Evolutionary conservation across 2,797 vertebrate genomes (phyloP).

Genomic region (Staurois parvus): DNA sequence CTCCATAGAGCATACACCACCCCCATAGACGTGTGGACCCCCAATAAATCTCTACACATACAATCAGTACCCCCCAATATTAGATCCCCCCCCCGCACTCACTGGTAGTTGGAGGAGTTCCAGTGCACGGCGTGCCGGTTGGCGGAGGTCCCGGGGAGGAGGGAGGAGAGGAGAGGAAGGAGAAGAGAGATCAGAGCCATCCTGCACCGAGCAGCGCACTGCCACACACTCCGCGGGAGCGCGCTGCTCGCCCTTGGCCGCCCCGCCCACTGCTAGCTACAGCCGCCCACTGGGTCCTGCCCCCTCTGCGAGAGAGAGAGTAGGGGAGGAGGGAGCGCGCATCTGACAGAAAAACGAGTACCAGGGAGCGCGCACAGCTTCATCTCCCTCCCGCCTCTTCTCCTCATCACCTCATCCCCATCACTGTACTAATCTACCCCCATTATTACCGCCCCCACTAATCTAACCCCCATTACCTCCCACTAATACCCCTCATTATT

Average conservation of each 20-base stretch:
- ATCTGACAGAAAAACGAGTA: too few relatives aligned
- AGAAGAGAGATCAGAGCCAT: constrained; percentile 72
- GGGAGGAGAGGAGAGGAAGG: constrained; percentile 72
- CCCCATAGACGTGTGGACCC: not conserved
- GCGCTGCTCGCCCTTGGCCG: constrained; percentile 1
- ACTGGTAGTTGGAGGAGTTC: constrained; percentile 97
- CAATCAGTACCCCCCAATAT: not conserved
- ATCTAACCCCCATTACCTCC: too few relatives aligned
- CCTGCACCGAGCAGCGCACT: constrained; percentile 64
- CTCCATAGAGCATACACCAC: too few relatives aligned
- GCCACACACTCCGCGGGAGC: constrained; percentile 11
- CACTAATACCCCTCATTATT: too few relatives aligned
- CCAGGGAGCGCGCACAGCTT: too few relatives aligned
- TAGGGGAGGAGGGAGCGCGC: not conserved
- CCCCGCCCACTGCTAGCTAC: not conserved
- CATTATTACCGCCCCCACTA: too few relatives aligned
- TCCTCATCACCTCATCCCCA: too few relatives aligned
- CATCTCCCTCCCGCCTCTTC: too few relatives aligned
- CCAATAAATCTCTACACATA: too few relatives aligned
- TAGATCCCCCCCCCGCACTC: constrained; percentile 71
- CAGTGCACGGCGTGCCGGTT: constrained; percentile 93
- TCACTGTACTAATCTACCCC: not conserved
- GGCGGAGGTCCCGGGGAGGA: constrained; percentile 70
- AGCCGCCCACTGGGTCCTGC: not conserved
- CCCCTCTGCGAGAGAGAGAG: not conserved